Percentiles rank a stretch among this genome's conserved stretches.
Evolutionary conservation across 2,797 vertebrate genomes (phyloP).

Genomic region (Babyrousa celebensis): DNA sequence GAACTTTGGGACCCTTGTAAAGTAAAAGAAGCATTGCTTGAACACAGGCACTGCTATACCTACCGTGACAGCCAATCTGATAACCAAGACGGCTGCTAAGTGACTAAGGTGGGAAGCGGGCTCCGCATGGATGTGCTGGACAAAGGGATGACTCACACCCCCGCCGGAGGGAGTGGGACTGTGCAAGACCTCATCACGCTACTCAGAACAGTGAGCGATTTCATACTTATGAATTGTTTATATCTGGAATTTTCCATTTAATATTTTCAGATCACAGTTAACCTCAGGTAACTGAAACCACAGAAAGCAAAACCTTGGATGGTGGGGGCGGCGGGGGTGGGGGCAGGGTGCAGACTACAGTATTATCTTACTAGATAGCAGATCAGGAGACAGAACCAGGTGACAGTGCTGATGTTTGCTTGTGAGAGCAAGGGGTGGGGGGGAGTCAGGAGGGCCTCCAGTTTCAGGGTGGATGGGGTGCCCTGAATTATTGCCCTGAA

Average conservation of each 20-base stretch:
- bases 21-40: not conserved
- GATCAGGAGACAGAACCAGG: not conserved
- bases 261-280: not conserved
- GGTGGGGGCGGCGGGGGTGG: not conserved
- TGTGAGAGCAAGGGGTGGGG: fast-evolving
- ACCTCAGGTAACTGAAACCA: not conserved
- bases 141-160: not conserved
- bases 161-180: not conserved
- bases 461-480: not conserved
- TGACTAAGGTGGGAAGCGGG: fast-evolving
- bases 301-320: not conserved
- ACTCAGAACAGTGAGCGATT: not conserved
- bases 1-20: not conserved
- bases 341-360: not conserved
- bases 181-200: not conserved
- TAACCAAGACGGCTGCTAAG: not conserved
- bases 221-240: not conserved
- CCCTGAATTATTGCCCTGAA: not conserved
- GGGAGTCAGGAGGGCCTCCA: no score
- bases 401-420: not conserved
- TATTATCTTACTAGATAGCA: not conserved
- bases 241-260: not conserved
- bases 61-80: not conserved
- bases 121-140: not conserved
- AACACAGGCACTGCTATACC: not conserved